These are phyloP conservation scores for Hemistola chrysoprasaria DNA, from an alignment of 2,888 invertebrate genomes.

Conservation along the genomic window DNA sequence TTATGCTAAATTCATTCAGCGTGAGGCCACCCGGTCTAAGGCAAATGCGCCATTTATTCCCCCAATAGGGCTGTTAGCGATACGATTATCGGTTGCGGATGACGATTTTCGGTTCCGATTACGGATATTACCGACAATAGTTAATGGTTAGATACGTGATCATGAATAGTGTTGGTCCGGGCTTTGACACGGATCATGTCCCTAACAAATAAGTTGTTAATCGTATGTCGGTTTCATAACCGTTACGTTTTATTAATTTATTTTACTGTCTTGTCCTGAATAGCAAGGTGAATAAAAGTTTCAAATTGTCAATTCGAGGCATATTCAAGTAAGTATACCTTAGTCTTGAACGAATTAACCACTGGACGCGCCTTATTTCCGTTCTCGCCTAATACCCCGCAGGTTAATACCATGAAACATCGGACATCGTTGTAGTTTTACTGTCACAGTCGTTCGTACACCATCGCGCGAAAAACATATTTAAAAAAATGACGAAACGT, in stretches of 20 bases:
- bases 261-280: too few relatives aligned
- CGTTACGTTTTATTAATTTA: slow-evolving; percentile 6
- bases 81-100: slow-evolving; percentile 34
- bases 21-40: slow-evolving; percentile 28
- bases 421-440: too few relatives aligned
- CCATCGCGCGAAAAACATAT: too few relatives aligned
- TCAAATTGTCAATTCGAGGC: too few relatives aligned
- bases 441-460: too few relatives aligned
- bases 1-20: slow-evolving; percentile 51
- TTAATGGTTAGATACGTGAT: slow-evolving; percentile 25
- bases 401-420: too few relatives aligned
- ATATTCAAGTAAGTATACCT: too few relatives aligned
- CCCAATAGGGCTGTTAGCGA: slow-evolving; percentile 32
- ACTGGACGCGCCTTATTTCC: too few relatives aligned
- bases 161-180: slow-evolving; percentile 23
- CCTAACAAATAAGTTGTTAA: slow-evolving; percentile 17
- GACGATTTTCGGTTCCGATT: slow-evolving; percentile 33
- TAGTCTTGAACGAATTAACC: too few relatives aligned
- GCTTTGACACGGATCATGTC: slow-evolving; percentile 12
- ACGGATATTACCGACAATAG: slow-evolving; percentile 25
- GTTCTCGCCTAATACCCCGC: too few relatives aligned
- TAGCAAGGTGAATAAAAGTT: too few relatives aligned
- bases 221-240: slow-evolving; percentile 6
- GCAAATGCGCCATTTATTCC: slow-evolving; percentile 46
- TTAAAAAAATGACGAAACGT: too few relatives aligned